Evolutionary conservation across 2,113 vertebrate species (phyloP), one percentile per base, ranked within the genome.

Genomic region (Dromiciops gliroides): DNA sequence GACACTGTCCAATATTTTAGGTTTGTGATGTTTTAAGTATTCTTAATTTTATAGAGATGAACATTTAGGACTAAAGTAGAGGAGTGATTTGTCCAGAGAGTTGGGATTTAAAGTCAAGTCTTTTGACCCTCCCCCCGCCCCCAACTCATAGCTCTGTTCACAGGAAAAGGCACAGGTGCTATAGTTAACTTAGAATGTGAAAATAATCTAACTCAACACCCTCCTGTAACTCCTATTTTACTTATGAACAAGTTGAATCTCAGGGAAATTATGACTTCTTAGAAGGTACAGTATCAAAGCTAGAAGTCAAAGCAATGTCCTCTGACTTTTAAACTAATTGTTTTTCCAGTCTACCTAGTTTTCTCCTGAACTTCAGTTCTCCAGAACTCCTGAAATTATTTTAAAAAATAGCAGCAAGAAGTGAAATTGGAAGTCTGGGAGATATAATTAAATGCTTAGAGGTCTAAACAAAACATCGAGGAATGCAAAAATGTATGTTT

Each of bases 291-390:
- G 25, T 14, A 44, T 56, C 83, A 96, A 91, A 94, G 37, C 23
- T 60, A 90, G 19, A 90, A 53, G 23, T 25, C 37, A 94, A 75
- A 48, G 26, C 23, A 60, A 51, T 4, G 0, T 14, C 48, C 6
- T 88, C 4, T 49, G 60, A 10, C 48, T 93, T 37, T 83, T 50
- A 95, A 22, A 22, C 3, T 8, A 83, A 90, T 26, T 47, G 8
- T 31, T 89, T 91, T 5, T 12, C n/a, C 5, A 75, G 37, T 22
- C 60, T 19, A 0, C n/a, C 16, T 8, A 8, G 9, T 83, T 83
- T 83, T 6, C 31, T 75, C 51, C 91, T 92, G n/a, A n/a, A 95
- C 67, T 88, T 24, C 93, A 9, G 95, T 88, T 94, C n/a, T 49
- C 90, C 3, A 1, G 47, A 92, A 8, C 0, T n/a, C 48, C 24